phyloP scores from a whole-genome alignment of 2,113 vertebrate genomes.

The Psettodes erumei region DNA sequence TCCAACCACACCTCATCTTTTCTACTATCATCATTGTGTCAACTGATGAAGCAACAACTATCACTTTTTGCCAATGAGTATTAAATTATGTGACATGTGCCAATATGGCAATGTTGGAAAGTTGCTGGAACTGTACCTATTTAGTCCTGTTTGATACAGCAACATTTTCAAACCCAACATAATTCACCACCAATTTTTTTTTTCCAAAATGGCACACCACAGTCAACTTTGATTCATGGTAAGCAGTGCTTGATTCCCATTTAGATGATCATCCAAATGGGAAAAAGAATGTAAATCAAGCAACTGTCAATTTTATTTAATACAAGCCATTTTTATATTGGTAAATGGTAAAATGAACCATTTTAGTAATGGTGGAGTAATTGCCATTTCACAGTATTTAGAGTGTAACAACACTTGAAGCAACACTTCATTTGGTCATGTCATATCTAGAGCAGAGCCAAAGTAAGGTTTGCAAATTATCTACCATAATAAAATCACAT shows the following conservation, averaged over 20 bases:
- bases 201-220: neutral
- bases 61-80: neutral
- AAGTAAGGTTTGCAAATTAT: conserved; percentile 14
- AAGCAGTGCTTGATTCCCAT: neutral
- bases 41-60: neutral
- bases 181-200: neutral
- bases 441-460: conserved; percentile 3
- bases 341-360: neutral
- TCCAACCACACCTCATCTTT: neutral
- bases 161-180: neutral
- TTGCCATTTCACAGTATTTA: neutral
- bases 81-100: neutral
- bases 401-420: conserved; percentile 9
- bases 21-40: neutral
- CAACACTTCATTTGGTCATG: conserved; percentile 13
- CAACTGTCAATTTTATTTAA: neutral
- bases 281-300: conserved; percentile 9
- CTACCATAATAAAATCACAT: conserved; percentile 16
- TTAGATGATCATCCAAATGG: neutral
- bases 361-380: neutral
- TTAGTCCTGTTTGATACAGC: neutral
- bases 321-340: neutral
- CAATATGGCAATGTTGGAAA: neutral
- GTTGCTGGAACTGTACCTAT: neutral
- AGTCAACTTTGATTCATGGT: conserved; percentile 1